Evolutionary conservation across 2,888 invertebrate genomes (phyloP), one percentile per base, ranked within the genome.

Genomic region (Cataglyphis cursor): DNA sequence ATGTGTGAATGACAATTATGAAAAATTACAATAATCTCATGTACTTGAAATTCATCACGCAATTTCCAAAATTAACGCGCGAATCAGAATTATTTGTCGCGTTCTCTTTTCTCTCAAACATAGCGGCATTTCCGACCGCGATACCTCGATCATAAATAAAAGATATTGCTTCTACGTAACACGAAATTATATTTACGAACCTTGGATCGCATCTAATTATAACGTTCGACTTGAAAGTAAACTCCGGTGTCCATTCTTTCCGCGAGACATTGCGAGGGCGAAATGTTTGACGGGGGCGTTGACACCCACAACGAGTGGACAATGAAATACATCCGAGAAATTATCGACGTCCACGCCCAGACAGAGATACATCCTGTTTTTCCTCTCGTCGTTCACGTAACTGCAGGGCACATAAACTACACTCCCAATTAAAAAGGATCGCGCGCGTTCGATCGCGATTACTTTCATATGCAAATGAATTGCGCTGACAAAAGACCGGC

Each of bases 261-360:
- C 48, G 68, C 85, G 74, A 83, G 64, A 82, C 85, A 76, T 89
- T 84, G 89, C 85, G 87, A 84, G 83, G 88, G 85, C 82, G 61
- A 82, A 89, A 88, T 72, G 85, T 90, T 89, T 87, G 92, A 93
- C 93, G 93, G 93, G 93, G 94, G 93, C 94, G 91, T 92, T 94
- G 93, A 94, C 94, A 93, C 93, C 94, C 94, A 88, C 89, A 75
- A 68, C 75, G 82, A 64, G 76, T 87, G 93, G 91, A 93, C 93
- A 92, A 93, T 93, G 92, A 91, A 90, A 91, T 88, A 85, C 84
- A 75, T 70, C 66, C 80, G 86, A 86, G 86, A 84, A 85, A 87
- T 89, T 89, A 82, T 88, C 85, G 89, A 59, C 80, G 86, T 87
- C 88, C 90, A 90, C 91, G 91, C 91, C 92, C 92, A 90, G 88